A percentile compares a stretch with the other conserved stretches of the same genome.
phyloP scores from a whole-genome alignment of 2,113 vertebrate genomes.

The Notarius quadriscutis region DNA sequence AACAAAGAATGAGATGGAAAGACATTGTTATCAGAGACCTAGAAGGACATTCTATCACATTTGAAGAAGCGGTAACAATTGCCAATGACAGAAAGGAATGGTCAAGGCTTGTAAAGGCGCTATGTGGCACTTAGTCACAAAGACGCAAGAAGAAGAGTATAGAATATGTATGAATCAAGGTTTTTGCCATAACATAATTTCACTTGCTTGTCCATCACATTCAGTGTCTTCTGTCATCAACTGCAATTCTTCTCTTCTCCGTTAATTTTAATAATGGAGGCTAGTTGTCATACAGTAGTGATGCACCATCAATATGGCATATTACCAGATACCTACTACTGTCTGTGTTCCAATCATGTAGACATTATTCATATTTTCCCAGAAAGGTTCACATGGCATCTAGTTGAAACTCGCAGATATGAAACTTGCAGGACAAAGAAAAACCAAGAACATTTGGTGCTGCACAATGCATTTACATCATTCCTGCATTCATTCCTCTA shows the following conservation, averaged over 20 bases:
- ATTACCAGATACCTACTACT: neutral
- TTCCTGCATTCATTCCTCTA: neutral
- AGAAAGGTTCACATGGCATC: neutral
- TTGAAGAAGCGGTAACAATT: too few relatives aligned
- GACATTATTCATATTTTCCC: slow-evolving; percentile 11
- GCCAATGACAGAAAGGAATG: too few relatives aligned
- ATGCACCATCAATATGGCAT: neutral
- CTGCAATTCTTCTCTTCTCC: neutral
- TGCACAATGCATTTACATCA: neutral
- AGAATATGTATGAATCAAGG: slow-evolving; percentile 22
- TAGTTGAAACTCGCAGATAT: neutral
- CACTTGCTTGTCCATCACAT: neutral
- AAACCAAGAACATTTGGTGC: neutral
- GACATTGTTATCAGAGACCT: too few relatives aligned
- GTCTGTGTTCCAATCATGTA: neutral
- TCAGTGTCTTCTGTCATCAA: neutral
- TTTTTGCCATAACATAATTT: neutral
- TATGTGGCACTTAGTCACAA: too few relatives aligned
- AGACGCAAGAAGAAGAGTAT: neutral
- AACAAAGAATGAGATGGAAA: too few relatives aligned
- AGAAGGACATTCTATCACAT: too few relatives aligned
- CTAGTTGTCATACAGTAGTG: neutral
- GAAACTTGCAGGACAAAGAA: neutral
- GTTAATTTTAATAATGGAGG: neutral
- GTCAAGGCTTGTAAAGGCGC: too few relatives aligned